These are phyloP conservation scores for Netelia melanura DNA, from an alignment of 2,888 invertebrate species.

Conservation along the genomic window DNA sequence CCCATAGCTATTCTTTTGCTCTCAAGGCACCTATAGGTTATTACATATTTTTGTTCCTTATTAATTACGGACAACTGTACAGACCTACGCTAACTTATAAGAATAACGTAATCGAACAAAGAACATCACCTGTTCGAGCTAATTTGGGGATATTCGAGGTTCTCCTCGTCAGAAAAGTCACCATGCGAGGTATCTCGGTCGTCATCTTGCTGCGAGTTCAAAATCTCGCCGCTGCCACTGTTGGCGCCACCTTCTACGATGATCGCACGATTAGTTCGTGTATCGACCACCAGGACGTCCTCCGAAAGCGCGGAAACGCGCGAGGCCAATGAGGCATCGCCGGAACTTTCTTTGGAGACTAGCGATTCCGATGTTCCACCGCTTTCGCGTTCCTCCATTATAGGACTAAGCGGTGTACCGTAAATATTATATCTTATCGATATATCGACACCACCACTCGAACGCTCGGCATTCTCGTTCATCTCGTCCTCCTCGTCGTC, in stretches of 20 bases:
- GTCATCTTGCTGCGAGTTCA: slow-evolving; percentile 74
- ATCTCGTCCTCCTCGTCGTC: slow-evolving; percentile 83
- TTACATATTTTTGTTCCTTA: neutral
- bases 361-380: slow-evolving; percentile 81
- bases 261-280: slow-evolving; percentile 85
- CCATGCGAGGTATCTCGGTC: slow-evolving; percentile 77
- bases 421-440: slow-evolving; percentile 86
- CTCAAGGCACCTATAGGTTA: slow-evolving; percentile 41
- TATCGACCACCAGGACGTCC: slow-evolving; percentile 85
- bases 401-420: slow-evolving; percentile 87
- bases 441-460: slow-evolving; percentile 81
- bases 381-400: slow-evolving; percentile 87
- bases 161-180: slow-evolving; percentile 79
- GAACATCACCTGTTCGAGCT: slow-evolving; percentile 55
- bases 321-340: slow-evolving; percentile 80
- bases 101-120: neutral
- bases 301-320: slow-evolving; percentile 79
- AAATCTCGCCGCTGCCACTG: slow-evolving; percentile 59
- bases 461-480: slow-evolving; percentile 76
- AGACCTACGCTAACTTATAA: neutral
- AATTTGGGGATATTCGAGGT: slow-evolving; percentile 72
- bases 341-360: slow-evolving; percentile 82
- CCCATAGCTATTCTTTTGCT: slow-evolving; percentile 62
- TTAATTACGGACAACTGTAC: no score
- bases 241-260: slow-evolving; percentile 80